Percentiles rank a stretch among this genome's conserved stretches.
Evolutionary conservation across 1,140 invertebrate genomes (phyloP).

Genomic region (Akabosia matsudoensis): DNA sequence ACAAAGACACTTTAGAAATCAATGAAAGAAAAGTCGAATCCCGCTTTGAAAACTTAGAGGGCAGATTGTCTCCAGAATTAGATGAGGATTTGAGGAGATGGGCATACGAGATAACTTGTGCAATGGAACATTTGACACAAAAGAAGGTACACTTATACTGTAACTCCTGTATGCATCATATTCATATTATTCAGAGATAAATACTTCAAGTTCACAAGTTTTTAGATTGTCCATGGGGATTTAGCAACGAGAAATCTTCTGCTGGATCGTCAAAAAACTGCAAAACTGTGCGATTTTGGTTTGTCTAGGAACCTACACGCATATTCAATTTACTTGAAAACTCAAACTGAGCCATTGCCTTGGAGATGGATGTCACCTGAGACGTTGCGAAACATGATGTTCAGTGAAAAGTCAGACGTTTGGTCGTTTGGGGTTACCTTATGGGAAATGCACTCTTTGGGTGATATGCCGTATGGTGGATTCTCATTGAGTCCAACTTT

Average conservation of each 20-base stretch:
- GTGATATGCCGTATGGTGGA: conserved; percentile 40
- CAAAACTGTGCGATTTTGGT: conserved; percentile 33
- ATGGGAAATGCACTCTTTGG: conserved; percentile 61
- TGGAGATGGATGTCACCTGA: conserved; percentile 59
- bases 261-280: neutral
- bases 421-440: conserved; percentile 62
- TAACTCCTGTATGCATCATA: too few relatives aligned
- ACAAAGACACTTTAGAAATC: too few relatives aligned
- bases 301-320: neutral
- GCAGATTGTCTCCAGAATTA: too few relatives aligned
- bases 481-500: conserved; percentile 23
- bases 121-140: too few relatives aligned
- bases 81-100: too few relatives aligned
- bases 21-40: too few relatives aligned
- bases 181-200: too few relatives aligned
- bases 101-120: too few relatives aligned
- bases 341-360: conserved; percentile 49
- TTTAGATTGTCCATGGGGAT: conserved; percentile 33
- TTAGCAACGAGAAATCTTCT: conserved; percentile 33
- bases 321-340: neutral
- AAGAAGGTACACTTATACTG: too few relatives aligned
- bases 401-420: conserved; percentile 53
- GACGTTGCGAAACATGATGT: conserved; percentile 50
- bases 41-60: too few relatives aligned
- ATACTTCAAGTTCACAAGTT: neutral